phyloP scores from a whole-genome alignment of 2,888 invertebrate genomes.

The Adelognathus sp. region DNA sequence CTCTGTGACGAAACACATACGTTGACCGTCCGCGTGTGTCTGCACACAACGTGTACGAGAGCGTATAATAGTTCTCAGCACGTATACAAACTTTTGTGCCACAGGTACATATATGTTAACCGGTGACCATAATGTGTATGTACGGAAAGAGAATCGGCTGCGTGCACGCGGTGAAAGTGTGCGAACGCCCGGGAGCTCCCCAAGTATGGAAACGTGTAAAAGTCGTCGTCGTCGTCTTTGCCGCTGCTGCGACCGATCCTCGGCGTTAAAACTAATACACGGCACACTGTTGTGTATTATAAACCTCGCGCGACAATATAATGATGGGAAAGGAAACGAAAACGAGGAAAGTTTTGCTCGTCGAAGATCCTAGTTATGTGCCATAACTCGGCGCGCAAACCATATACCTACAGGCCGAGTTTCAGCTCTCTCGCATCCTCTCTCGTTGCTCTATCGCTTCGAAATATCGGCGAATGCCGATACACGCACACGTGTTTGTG shows the following conservation, averaged over 20 bases:
- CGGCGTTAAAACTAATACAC: not conserved
- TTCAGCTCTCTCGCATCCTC: not conserved
- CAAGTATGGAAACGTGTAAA: constrained; percentile 61
- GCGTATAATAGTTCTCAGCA: not conserved
- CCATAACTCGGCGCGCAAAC: not conserved
- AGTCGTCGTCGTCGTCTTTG: too few species aligned
- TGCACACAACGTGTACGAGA: not conserved
- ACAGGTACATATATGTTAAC: not conserved
- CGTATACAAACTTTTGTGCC: not conserved
- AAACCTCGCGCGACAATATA: constrained; percentile 59
- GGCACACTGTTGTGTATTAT: constrained; percentile 20
- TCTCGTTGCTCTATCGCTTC: not conserved
- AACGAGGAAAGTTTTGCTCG: constrained; percentile 49
- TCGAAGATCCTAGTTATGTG: not conserved
- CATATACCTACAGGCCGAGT: not conserved
- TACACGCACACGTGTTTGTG: too few species aligned
- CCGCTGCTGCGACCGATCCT: not conserved
- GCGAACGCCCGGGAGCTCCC: constrained; percentile 68
- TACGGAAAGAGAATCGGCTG: constrained; percentile 60
- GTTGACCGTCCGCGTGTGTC: too few species aligned
- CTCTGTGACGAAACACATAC: constrained; percentile 20
- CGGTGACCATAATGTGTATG: not conserved
- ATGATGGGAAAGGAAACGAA: constrained; percentile 71
- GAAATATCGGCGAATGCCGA: constrained; percentile 37
- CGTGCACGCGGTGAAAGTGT: constrained; percentile 74